phyloP scores from a whole-genome alignment of 2,113 vertebrate genomes.

The Ptilonorhynchus violaceus region DNA sequence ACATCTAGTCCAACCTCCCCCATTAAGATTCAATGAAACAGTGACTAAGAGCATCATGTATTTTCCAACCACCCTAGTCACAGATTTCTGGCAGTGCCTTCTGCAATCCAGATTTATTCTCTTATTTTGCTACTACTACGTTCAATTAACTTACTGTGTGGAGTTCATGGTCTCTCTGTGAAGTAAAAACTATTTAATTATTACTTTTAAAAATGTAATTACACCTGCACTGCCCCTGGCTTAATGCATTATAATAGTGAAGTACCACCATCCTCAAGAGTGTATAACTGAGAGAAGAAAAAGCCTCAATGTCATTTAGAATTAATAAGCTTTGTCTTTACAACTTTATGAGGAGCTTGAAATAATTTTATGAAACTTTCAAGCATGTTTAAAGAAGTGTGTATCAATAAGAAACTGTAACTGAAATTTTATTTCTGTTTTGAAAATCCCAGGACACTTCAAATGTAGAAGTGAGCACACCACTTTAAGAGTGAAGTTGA shows the following conservation, averaged over 20 bases:
- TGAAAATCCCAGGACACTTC: neutral
- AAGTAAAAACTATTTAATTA: neutral
- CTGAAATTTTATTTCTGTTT: neutral
- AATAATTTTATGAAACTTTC: neutral
- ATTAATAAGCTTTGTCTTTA: neutral
- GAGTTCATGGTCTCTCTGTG: neutral
- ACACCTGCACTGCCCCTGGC: neutral
- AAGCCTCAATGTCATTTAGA: neutral
- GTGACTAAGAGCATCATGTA: neutral
- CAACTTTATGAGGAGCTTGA: neutral
- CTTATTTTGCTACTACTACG: neutral
- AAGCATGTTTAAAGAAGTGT: neutral
- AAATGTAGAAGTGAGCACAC: neutral
- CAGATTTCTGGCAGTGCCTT: neutral
- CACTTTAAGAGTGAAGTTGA: neutral
- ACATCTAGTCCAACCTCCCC: neutral
- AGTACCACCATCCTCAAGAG: neutral
- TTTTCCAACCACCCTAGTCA: neutral
- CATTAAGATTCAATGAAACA: neutral
- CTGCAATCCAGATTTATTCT: neutral
- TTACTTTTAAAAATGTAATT: conserved; percentile 27
- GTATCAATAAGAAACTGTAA: neutral
- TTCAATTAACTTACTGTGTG: neutral
- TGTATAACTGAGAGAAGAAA: neutral
- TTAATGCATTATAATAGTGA: neutral